Percentiles rank a stretch among this genome's conserved stretches.
phyloP scores from a whole-genome alignment of 2,888 invertebrate species.

The Cyclophora albipunctata region DNA sequence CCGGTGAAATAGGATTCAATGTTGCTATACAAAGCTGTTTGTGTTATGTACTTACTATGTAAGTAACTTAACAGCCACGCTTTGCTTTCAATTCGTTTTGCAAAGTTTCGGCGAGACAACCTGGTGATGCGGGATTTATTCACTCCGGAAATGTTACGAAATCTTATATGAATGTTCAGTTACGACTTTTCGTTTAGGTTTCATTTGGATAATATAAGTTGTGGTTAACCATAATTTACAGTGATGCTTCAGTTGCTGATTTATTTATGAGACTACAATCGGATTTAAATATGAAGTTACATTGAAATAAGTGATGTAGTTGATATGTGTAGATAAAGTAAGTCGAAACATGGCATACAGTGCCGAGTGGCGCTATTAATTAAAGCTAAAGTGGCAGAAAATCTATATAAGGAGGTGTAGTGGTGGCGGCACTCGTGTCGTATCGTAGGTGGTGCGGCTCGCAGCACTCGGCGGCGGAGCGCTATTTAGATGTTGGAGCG shows the following conservation, averaged over 20 bases:
- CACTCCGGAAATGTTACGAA: too few relatives aligned
- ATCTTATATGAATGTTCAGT: too few relatives aligned
- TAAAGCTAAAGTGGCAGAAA: conserved; percentile 15
- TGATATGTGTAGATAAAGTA: too few relatives aligned
- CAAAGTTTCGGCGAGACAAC: background rate
- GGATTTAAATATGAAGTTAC: too few relatives aligned
- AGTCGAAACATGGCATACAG: background rate
- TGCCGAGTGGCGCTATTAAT: conserved; percentile 7
- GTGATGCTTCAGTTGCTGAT: too few relatives aligned
- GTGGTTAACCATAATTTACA: too few relatives aligned
- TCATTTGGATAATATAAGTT: too few relatives aligned
- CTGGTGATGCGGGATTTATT: too few relatives aligned
- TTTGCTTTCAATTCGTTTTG: conserved; percentile 10
- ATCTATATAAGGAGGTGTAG: conserved; percentile 15
- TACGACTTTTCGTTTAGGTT: too few relatives aligned
- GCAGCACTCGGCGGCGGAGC: background rate
- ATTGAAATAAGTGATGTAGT: too few relatives aligned
- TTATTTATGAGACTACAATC: too few relatives aligned
- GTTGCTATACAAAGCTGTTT: conserved; percentile 14
- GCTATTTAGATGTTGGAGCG: conserved; percentile 20
- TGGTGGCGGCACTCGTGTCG: conserved; percentile 3
- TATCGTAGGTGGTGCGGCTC: conserved; percentile 1
- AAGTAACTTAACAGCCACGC: conserved; percentile 12
- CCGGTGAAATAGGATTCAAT: conserved; percentile 16
- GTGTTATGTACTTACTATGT: conserved; percentile 10